Conservation (phyloP, 2,113 vertebrate species). For the Stigmatopora argus region DNA sequence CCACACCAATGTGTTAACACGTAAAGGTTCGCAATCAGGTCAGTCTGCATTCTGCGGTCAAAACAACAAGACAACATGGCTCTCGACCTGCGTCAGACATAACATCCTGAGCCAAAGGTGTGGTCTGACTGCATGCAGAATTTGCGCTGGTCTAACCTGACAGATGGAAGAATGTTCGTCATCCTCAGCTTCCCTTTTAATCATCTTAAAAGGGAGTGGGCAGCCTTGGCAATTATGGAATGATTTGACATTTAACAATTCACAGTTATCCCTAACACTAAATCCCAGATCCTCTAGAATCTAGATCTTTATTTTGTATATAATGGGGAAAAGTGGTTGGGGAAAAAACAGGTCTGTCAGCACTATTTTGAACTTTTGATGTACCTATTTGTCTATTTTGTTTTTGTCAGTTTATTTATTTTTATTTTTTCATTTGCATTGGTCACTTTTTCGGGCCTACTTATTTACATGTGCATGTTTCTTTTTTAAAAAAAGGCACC, state of each 20-base stretch:
- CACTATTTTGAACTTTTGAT: too few species aligned
- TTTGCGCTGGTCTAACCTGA: slow-evolving; percentile 30
- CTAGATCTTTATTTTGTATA: too few species aligned
- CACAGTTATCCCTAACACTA: neutral
- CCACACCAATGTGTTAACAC: neutral
- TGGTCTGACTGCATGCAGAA: slow-evolving; percentile 11
- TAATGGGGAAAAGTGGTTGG: too few species aligned
- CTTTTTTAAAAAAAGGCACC: too few species aligned
- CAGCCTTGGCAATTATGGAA: neutral
- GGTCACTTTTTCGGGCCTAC: too few species aligned
- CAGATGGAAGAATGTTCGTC: neutral
- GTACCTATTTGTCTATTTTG: too few species aligned
- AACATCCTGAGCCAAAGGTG: slow-evolving; percentile 14
- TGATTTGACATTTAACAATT: neutral
- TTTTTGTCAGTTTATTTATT: too few species aligned
- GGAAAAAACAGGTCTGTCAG: too few species aligned
- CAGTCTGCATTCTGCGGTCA: slow-evolving; percentile 5
- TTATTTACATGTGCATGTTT: too few species aligned
- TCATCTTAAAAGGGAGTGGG: neutral
- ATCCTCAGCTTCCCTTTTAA: neutral
- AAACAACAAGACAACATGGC: neutral
- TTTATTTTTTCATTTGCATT: too few species aligned
- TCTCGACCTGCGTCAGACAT: neutral
- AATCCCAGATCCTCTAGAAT: too few species aligned
- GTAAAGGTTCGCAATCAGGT: neutral